Percentiles rank a stretch among this genome's conserved stretches.
phyloP scores from a whole-genome alignment of 92 coral and sea anemone species.

The Montipora capitata region DNA sequence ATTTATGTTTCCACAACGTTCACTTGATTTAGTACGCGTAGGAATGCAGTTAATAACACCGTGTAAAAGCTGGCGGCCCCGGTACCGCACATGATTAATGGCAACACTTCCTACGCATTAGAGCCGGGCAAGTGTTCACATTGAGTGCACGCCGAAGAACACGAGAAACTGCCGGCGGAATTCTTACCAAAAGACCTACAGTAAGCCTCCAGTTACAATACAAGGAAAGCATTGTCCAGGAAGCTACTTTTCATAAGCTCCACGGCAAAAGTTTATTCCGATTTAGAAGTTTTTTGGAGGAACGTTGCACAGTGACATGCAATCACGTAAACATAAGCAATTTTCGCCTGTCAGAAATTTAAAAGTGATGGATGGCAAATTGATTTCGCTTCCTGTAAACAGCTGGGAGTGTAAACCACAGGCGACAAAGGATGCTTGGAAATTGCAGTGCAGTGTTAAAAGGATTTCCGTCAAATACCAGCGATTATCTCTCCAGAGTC shows the following conservation, averaged over 20 bases:
- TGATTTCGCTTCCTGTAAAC: slow-evolving; percentile 74
- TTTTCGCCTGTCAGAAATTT: slow-evolving; percentile 52
- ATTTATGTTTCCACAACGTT: no score
- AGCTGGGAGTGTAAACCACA: slow-evolving; percentile 49
- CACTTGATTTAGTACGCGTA: slow-evolving; percentile 16
- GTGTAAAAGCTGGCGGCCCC: neutral
- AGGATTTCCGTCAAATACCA: slow-evolving; percentile 36
- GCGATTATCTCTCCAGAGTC: neutral
- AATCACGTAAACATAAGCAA: neutral
- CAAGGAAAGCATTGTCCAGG: neutral
- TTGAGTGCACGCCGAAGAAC: neutral
- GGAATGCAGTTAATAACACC: slow-evolving; percentile 8
- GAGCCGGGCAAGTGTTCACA: neutral
- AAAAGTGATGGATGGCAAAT: slow-evolving; percentile 83
- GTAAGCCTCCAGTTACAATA: neutral
- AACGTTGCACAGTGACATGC: neutral
- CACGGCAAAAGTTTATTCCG: neutral
- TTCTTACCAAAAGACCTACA: neutral
- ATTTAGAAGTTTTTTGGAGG: neutral
- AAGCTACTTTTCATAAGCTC: neutral
- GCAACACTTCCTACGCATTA: slow-evolving; percentile 33
- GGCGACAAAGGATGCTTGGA: neutral
- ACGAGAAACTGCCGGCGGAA: neutral
- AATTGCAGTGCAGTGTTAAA: neutral
- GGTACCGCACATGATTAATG: slow-evolving; percentile 13